phyloP scores from a whole-genome alignment of 2,888 invertebrate species.

The Fabriciana adippe region DNA sequence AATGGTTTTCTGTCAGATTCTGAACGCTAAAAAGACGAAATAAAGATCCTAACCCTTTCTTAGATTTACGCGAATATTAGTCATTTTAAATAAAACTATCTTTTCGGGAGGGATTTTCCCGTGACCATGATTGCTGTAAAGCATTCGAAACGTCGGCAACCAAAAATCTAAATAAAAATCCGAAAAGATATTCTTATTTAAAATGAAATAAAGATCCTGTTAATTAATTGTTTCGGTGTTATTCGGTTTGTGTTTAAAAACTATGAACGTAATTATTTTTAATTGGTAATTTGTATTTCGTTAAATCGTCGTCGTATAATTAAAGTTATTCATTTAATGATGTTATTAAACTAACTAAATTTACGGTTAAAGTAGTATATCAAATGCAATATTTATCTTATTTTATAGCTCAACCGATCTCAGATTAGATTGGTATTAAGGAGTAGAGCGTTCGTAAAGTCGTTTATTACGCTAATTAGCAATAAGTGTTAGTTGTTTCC shows the following conservation, averaged over 20 bases:
- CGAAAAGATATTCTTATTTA: no score
- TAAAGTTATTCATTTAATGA: not conserved
- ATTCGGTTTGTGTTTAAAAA: not conserved
- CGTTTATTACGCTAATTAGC: not conserved
- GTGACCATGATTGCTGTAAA: no score
- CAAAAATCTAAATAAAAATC: no score
- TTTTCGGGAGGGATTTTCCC: no score
- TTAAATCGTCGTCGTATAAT: not conserved
- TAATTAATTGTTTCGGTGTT: not conserved
- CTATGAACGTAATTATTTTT: conserved; percentile 2
- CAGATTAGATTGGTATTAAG: no score
- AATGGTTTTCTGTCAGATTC: no score
- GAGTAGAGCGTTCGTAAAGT: not conserved
- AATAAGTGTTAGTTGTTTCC: not conserved
- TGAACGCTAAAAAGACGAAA: no score
- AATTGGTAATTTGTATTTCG: not conserved
- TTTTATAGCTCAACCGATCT: not conserved
- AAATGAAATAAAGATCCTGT: no score
- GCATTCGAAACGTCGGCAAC: no score
- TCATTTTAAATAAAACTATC: no score
- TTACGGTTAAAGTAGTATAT: conserved; percentile 2
- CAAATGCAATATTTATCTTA: not conserved
- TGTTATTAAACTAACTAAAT: conserved; percentile 2
- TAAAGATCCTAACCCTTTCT: no score
- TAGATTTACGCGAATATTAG: no score